phyloP scores from a whole-genome alignment of 2,797 vertebrate genomes.

The Botia almorhae region DNA sequence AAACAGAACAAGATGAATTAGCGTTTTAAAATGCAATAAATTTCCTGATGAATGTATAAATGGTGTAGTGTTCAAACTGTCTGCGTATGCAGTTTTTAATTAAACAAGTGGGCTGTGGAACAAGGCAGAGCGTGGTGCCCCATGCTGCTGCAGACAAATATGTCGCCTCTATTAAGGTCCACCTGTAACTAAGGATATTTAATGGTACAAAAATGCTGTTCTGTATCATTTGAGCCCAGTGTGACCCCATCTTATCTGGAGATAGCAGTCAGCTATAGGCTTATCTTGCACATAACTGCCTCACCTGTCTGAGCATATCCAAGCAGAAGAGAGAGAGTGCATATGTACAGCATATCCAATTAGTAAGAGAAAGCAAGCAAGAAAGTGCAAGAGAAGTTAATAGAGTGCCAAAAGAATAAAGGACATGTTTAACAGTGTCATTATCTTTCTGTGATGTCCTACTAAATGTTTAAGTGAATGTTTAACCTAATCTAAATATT shows the following conservation, averaged over 20 bases:
- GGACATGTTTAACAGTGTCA: neutral
- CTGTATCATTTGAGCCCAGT: neutral
- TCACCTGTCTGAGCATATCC: slow-evolving; percentile 12
- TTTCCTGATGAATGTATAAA: too few species aligned
- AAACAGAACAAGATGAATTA: too few species aligned
- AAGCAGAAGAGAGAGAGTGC: neutral
- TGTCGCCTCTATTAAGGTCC: too few species aligned
- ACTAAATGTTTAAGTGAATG: neutral
- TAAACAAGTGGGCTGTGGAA: too few species aligned
- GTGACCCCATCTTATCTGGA: neutral
- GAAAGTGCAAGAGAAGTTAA: neutral
- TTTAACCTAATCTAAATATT: slow-evolving; percentile 34
- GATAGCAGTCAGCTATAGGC: neutral
- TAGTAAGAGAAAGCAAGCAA: neutral
- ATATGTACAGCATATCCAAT: slow-evolving; percentile 3
- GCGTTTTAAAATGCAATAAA: too few species aligned
- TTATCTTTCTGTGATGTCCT: neutral
- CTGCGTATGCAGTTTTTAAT: too few species aligned
- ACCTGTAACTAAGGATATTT: too few species aligned
- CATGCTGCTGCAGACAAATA: too few species aligned
- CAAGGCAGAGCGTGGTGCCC: too few species aligned
- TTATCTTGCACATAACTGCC: neutral
- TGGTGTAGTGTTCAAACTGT: too few species aligned
- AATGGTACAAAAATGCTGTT: neutral
- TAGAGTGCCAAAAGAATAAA: neutral